These are phyloP conservation scores for Sander lucioperca DNA, from an alignment of 2,113 vertebrate species.

Conservation along the genomic window DNA sequence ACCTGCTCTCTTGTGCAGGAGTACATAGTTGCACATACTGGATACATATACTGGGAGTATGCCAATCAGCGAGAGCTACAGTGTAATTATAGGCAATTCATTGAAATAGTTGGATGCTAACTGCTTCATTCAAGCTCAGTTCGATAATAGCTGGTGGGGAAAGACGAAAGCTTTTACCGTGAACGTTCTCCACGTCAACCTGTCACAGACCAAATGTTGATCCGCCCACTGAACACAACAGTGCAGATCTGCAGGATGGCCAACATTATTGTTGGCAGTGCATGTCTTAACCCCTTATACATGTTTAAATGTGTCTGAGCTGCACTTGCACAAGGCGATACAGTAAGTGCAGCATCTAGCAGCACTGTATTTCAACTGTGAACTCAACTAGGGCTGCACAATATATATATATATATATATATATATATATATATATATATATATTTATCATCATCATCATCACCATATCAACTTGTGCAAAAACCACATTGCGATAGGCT, in stretches of 20 bases:
- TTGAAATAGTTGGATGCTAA: conserved; percentile 2
- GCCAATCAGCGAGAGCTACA: conserved; percentile 4
- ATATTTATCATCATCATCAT: too few relatives aligned
- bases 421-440: too few relatives aligned
- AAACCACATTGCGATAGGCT: too few relatives aligned
- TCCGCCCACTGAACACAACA: conserved; percentile 1
- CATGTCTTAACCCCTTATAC: background rate
- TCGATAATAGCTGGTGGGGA: background rate
- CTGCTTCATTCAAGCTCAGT: conserved; percentile 23
- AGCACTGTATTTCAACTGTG: background rate
- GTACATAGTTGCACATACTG: background rate
- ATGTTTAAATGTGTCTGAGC: conserved; percentile 5
- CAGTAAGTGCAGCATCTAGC: conserved; percentile 2
- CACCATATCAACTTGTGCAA: too few relatives aligned
- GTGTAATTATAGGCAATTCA: conserved; percentile 10
- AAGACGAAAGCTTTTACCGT: conserved; percentile 6
- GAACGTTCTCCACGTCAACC: background rate
- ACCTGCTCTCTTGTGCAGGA: background rate
- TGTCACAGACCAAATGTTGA: background rate
- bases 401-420: too few relatives aligned
- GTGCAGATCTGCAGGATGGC: background rate
- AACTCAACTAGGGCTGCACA: too few relatives aligned
- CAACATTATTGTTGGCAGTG: background rate
- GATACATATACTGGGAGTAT: background rate
- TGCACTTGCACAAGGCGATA: background rate